phyloP scores from a whole-genome alignment of 1,140 invertebrate genomes.

The Bradynema listronoti region DNA sequence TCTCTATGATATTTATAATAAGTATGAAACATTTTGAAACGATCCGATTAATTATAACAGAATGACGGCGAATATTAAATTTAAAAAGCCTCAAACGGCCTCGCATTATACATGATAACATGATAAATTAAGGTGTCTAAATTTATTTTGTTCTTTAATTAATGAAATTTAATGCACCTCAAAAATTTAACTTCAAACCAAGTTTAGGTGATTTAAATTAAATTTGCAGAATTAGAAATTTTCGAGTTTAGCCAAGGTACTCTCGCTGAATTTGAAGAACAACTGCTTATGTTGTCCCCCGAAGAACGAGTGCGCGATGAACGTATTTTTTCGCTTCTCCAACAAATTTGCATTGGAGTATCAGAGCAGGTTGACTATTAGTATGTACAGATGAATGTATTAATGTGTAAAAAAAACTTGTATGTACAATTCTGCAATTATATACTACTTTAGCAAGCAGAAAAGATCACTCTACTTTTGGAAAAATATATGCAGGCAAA shows the following conservation, averaged over 20 bases:
- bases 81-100: background rate
- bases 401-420: background rate
- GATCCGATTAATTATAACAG: no score
- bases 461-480: conserved; percentile 58
- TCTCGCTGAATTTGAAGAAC: conserved; percentile 24
- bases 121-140: conserved; percentile 7
- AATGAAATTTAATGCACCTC: conserved; percentile 1
- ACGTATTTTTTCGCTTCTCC: conserved; percentile 46
- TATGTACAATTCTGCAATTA: conserved; percentile 46
- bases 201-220: background rate
- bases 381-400: background rate
- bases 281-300: conserved; percentile 20
- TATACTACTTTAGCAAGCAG: conserved; percentile 54
- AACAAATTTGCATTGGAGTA: conserved; percentile 50
- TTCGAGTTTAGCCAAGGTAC: conserved; percentile 44
- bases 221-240: background rate
- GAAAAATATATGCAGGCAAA: no score
- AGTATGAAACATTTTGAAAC: no score
- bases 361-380: conserved; percentile 44
- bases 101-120: background rate
- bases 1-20: no score
- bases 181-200: no score
- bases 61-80: background rate
- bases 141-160: conserved; percentile 3
- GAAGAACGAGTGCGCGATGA: conserved; percentile 33